These are phyloP conservation scores for Drosophila parvula DNA, from an alignment of 1,140 invertebrate genomes.

Conservation along the genomic window DNA sequence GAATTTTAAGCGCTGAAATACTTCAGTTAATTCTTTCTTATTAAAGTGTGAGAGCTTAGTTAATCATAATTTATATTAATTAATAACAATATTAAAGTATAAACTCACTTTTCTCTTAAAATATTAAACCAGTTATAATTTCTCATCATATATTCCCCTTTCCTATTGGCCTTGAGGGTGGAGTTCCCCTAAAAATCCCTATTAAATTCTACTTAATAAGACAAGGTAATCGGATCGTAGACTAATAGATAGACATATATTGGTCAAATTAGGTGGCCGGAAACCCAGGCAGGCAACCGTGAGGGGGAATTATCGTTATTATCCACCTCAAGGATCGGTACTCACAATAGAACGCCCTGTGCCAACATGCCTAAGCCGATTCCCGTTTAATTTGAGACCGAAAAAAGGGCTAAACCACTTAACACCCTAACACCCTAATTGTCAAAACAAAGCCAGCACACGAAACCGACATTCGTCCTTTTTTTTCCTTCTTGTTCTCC, in stretches of 20 bases:
- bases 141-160: no score
- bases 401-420: conserved; percentile 81
- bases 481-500: conserved; percentile 1
- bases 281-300: background rate
- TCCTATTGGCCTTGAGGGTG: no score
- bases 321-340: conserved; percentile 30
- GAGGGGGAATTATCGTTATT: conserved; percentile 4
- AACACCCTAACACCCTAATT: conserved; percentile 83
- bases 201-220: background rate
- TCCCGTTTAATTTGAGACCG: conserved; percentile 76
- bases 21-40: no score
- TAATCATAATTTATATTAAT: no score
- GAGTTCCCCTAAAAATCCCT: background rate
- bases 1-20: background rate
- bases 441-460: conserved; percentile 76
- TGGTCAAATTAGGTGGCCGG: conserved; percentile 33
- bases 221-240: conserved; percentile 1
- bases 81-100: no score
- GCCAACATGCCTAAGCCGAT: conserved; percentile 73
- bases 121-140: no score
- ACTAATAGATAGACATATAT: conserved; percentile 8
- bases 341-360: conserved; percentile 72
- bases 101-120: no score
- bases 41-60: no score
- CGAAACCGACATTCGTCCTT: conserved; percentile 40